phyloP scores from a whole-genome alignment of 1,140 invertebrate genomes.

The Chymomyza costata region DNA sequence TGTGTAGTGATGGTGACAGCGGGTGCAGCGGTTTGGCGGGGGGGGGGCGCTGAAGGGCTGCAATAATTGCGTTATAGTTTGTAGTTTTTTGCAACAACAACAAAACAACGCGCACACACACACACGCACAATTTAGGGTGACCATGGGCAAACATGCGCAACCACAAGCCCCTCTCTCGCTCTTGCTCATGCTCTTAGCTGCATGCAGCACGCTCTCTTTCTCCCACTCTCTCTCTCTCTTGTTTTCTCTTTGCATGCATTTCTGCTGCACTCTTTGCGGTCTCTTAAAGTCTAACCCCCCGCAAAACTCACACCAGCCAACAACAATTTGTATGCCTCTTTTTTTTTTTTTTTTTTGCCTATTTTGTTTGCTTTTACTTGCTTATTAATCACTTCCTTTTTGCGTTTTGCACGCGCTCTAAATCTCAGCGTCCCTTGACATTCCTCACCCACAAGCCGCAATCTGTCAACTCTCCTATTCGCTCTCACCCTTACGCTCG shows the following conservation, averaged over 20 bases:
- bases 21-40: neutral
- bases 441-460: conserved; percentile 1
- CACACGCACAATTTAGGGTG: conserved; percentile 40
- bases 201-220: neutral
- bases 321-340: no score
- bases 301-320: no score
- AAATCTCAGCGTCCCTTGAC: neutral
- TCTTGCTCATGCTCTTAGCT: neutral
- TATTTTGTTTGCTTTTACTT: conserved; percentile 33
- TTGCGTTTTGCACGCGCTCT: conserved; percentile 34
- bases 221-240: neutral
- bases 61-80: conserved; percentile 70
- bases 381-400: conserved; percentile 58
- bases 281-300: no score
- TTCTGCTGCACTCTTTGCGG: conserved; percentile 22
- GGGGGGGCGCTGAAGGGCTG: conserved; percentile 14
- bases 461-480: no score
- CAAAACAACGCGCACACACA: conserved; percentile 53
- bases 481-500: no score
- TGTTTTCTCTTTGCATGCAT: conserved; percentile 24
- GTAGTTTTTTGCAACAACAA: conserved; percentile 53
- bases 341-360: neutral
- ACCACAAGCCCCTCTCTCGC: neutral
- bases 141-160: conserved; percentile 49
- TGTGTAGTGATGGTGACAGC: conserved; percentile 1